Percentiles rank a stretch among this genome's conserved stretches.
Evolutionary conservation across 2,888 invertebrate genomes (phyloP).

Genomic region (Ormia ochracea): DNA sequence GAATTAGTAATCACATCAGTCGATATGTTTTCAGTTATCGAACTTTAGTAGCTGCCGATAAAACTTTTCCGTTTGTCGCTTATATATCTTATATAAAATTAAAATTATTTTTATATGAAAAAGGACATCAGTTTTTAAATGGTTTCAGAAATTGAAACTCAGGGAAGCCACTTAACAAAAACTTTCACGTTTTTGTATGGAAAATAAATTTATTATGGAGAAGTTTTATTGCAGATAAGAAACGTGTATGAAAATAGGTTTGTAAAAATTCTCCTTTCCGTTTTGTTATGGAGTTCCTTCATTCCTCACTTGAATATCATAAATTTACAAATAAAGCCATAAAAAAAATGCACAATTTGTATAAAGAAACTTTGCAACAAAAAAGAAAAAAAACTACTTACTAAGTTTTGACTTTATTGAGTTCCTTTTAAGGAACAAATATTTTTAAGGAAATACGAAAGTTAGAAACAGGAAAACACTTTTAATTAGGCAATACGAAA

Average conservation of each 20-base stretch:
- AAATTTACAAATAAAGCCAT: constrained; percentile 24
- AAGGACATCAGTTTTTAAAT: no score
- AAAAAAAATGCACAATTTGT: neutral
- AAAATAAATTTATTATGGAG: no score
- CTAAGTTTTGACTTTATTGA: neutral
- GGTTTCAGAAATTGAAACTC: no score
- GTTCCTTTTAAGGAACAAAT: neutral
- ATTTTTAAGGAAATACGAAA: neutral
- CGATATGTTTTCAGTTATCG: no score
- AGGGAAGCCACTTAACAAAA: no score
- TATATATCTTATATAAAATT: no score
- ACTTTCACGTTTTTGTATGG: no score
- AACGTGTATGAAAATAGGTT: neutral
- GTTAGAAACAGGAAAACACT: neutral
- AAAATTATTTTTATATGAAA: no score
- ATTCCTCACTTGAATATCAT: constrained; percentile 4
- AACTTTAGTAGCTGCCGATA: no score
- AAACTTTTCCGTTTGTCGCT: no score
- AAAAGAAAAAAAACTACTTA: neutral
- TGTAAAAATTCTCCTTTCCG: neutral
- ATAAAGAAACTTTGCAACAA: neutral
- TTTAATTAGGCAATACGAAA: constrained; percentile 10
- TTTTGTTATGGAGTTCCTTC: neutral
- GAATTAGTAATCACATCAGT: no score
- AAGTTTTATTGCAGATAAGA: neutral